A percentile compares a stretch with the other conserved stretches of the same genome.
Conservation (phyloP, 2,888 invertebrate species). For the Antheraea assamensis region DNA sequence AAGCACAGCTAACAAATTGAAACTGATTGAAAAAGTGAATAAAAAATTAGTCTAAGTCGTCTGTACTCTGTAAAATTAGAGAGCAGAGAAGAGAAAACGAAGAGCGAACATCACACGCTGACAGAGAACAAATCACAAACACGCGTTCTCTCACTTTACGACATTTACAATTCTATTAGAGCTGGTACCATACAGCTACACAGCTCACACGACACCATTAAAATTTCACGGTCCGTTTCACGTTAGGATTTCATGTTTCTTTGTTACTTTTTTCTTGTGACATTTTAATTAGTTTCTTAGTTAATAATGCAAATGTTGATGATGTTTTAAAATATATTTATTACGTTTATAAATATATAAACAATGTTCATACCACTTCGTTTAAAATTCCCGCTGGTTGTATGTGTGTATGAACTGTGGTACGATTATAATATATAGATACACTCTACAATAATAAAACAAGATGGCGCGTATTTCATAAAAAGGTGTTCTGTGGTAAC, state of each 20-base stretch:
- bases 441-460: too few relatives aligned
- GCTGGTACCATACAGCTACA: neutral
- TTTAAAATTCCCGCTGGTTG: too few relatives aligned
- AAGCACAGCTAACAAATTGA: neutral
- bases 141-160: slow-evolving; percentile 4
- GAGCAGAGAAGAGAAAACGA: neutral
- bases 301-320: neutral
- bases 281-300: neutral
- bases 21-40: neutral
- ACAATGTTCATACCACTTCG: too few relatives aligned
- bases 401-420: too few relatives aligned
- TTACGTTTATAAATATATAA: neutral
- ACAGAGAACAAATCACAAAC: slow-evolving; percentile 8
- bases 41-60: neutral
- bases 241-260: neutral
- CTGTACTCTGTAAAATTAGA: neutral
- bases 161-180: slow-evolving; percentile 17
- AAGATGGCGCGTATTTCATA: too few relatives aligned
- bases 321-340: neutral
- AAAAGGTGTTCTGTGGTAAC: too few relatives aligned
- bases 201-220: neutral
- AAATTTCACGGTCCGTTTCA: neutral
- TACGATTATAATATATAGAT: too few relatives aligned
- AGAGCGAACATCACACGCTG: neutral
- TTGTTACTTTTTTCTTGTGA: neutral